Percentiles rank a stretch among this genome's conserved stretches.
Conservation (phyloP, 2,888 invertebrate genomes). For the Glyphotaelius pellucidus region DNA sequence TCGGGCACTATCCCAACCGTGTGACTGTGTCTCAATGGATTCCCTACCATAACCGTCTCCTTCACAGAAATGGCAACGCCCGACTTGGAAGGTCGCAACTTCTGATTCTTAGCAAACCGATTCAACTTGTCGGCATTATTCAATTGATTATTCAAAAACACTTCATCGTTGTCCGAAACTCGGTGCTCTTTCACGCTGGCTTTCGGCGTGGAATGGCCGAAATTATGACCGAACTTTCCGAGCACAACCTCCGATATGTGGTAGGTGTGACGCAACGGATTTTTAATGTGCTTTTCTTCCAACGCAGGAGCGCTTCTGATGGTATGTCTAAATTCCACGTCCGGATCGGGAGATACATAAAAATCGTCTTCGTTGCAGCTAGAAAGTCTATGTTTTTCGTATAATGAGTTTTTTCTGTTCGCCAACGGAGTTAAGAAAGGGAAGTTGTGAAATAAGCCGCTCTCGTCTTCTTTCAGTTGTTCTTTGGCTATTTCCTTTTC, state of each 20-base stretch:
- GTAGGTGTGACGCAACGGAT: slow-evolving; percentile 11
- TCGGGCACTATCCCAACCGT: slow-evolving; percentile 71
- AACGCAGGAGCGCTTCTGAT: slow-evolving; percentile 65
- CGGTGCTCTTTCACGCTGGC: not conserved
- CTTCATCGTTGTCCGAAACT: slow-evolving; percentile 3
- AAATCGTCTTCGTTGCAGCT: slow-evolving; percentile 76
- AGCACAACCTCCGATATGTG: not conserved
- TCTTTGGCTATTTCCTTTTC: slow-evolving; percentile 69
- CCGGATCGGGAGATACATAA: slow-evolving; percentile 73
- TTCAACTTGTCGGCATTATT: slow-evolving; percentile 22
- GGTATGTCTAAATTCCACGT: slow-evolving; percentile 68
- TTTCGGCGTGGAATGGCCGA: slow-evolving; percentile 71
- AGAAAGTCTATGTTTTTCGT: slow-evolving; percentile 71
- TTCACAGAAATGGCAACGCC: slow-evolving; percentile 58
- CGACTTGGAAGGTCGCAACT: slow-evolving; percentile 61
- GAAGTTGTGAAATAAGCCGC: slow-evolving; percentile 77
- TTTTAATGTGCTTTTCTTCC: slow-evolving; percentile 68
- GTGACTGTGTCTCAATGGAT: slow-evolving; percentile 72
- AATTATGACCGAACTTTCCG: not conserved
- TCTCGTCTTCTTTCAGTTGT: slow-evolving; percentile 68
- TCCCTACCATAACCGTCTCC: slow-evolving; percentile 63
- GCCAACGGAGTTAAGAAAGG: slow-evolving; percentile 80
- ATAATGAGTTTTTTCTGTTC: slow-evolving; percentile 75
- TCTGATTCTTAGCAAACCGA: slow-evolving; percentile 55
- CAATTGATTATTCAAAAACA: slow-evolving; percentile 37